Evolutionary conservation across 2,888 invertebrate genomes (phyloP).

Genomic region (Ethmia dodecea): DNA sequence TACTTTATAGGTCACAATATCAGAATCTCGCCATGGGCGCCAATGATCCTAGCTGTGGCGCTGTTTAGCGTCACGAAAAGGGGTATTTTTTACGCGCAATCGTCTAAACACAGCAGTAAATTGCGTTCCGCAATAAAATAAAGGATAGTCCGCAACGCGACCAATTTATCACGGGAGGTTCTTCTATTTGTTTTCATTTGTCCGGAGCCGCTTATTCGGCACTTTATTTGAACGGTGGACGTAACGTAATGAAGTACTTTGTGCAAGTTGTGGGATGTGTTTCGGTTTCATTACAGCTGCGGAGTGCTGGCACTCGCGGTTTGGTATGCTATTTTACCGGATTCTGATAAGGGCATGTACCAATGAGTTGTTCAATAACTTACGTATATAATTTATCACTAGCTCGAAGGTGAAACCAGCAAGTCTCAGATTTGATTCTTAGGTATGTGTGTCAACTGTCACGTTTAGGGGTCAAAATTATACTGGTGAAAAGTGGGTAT

Average conservation of each 20-base stretch:
- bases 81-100: constrained; percentile 13
- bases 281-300: constrained; percentile 19
- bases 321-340: too few species aligned
- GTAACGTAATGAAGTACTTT: constrained; percentile 50
- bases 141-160: constrained; percentile 35
- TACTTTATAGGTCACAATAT: too few species aligned
- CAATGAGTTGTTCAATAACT: too few species aligned
- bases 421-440: too few species aligned
- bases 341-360: too few species aligned
- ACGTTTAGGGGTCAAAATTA: too few species aligned
- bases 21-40: neutral
- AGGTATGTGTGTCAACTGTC: too few species aligned
- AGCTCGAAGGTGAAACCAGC: too few species aligned
- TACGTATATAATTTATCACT: too few species aligned
- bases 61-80: too few species aligned
- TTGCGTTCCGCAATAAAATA: constrained; percentile 47
- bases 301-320: neutral
- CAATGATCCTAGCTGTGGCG: neutral
- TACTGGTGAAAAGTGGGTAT: too few species aligned
- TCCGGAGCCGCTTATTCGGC: constrained; percentile 48
- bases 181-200: constrained; percentile 63
- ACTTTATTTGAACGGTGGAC: constrained; percentile 48
- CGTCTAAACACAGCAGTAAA: constrained; percentile 30
- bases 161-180: constrained; percentile 48
- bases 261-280: constrained; percentile 24